A percentile compares a stretch with the other conserved stretches of the same genome.
These are phyloP conservation scores for Calonectris borealis DNA, from an alignment of 2,113 vertebrate species.

Conservation along the genomic window DNA sequence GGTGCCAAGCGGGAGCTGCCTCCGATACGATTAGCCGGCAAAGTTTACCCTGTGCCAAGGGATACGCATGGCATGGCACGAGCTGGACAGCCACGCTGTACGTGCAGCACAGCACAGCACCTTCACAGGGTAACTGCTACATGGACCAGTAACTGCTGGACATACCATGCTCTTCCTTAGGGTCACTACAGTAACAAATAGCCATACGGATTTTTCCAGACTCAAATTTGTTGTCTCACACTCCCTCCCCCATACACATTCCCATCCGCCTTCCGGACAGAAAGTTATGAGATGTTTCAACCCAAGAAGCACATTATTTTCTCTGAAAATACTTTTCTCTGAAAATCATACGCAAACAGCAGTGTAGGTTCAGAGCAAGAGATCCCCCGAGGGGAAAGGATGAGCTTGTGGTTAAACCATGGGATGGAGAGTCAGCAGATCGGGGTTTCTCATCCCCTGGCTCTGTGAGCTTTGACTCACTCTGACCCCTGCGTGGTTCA, in stretches of 20 bases:
- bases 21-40: background rate
- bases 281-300: background rate
- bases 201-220: background rate
- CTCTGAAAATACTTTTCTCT: background rate
- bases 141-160: background rate
- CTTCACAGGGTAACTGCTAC: background rate
- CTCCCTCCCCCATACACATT: background rate
- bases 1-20: background rate
- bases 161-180: background rate
- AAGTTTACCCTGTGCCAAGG: background rate
- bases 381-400: background rate
- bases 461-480: background rate
- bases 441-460: background rate
- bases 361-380: background rate
- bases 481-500: background rate
- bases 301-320: background rate
- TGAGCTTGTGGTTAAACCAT: background rate
- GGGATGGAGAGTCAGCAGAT: background rate
- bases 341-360: fast-evolving
- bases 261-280: fast-evolving
- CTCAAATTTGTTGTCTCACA: background rate
- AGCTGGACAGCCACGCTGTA: background rate
- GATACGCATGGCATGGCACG: fast-evolving
- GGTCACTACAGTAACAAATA: background rate
- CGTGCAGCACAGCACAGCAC: background rate